These are phyloP conservation scores for Diachasmimorpha longicaudata DNA, from an alignment of 1,140 invertebrate species.

Conservation along the genomic window DNA sequence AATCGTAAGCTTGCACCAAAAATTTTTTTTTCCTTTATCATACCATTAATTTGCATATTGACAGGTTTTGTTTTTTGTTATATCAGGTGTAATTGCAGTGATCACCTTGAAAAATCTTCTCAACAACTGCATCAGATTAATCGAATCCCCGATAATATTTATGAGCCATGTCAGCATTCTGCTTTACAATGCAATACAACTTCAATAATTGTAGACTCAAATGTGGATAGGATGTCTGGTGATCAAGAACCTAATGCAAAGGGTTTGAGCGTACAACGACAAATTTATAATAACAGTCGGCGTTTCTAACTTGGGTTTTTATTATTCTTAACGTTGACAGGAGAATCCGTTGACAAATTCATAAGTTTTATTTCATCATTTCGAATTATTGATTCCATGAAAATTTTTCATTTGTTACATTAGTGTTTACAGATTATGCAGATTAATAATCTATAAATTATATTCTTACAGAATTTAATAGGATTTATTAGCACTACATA, in stretches of 20 bases:
- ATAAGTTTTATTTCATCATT: not conserved
- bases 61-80: not conserved
- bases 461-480: too few relatives aligned
- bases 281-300: not conserved
- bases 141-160: not conserved
- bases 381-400: too few relatives aligned
- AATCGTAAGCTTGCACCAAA: not conserved
- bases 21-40: not conserved
- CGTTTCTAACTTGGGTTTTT: not conserved
- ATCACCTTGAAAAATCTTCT: not conserved
- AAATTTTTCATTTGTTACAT: too few relatives aligned
- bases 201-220: not conserved
- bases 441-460: too few relatives aligned
- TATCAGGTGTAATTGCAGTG: not conserved
- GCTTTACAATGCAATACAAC: not conserved
- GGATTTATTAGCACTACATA: too few relatives aligned
- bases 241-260: not conserved
- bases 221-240: not conserved
- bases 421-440: too few relatives aligned
- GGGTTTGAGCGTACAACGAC: not conserved
- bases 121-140: not conserved
- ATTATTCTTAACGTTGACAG: not conserved
- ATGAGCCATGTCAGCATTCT: not conserved
- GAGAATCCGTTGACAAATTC: not conserved
- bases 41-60: not conserved